phyloP scores from a whole-genome alignment of 2,797 vertebrate genomes.

The Anguilla anguilla region DNA sequence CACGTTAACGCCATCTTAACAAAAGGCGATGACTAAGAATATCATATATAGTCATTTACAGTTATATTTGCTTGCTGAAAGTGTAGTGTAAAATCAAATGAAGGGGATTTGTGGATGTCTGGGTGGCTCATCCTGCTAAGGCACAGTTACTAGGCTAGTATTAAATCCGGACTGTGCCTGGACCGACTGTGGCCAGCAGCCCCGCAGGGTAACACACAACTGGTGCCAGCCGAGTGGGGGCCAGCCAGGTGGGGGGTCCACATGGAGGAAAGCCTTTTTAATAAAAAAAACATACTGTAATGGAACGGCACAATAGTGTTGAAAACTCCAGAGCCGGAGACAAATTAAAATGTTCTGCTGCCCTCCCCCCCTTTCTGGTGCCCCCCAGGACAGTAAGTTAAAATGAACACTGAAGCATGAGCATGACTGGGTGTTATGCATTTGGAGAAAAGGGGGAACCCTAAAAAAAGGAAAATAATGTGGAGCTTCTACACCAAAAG shows the following conservation, averaged over 20 bases:
- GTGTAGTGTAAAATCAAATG: not conserved
- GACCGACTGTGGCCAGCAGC: no score
- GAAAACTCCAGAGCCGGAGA: no score
- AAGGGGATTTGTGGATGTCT: not conserved
- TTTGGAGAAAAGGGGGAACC: not conserved
- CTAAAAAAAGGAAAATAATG: not conserved
- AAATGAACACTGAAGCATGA: not conserved
- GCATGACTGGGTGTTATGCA: not conserved
- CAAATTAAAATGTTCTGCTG: no score
- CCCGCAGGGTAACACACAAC: not conserved
- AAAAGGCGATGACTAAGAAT: not conserved
- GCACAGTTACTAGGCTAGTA: not conserved
- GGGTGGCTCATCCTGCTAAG: not conserved
- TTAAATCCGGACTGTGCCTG: not conserved
- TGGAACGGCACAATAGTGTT: no score
- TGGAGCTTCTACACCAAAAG: not conserved
- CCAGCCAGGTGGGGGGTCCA: not conserved
- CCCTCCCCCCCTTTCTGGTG: no score
- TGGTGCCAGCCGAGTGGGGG: no score
- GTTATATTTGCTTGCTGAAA: not conserved
- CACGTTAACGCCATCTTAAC: not conserved
- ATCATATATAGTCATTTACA: not conserved
- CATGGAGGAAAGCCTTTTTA: not conserved
- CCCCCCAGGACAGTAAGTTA: no score
- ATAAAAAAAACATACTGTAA: not conserved